These are phyloP conservation scores for Galeruca laticollis DNA, from an alignment of 2,888 invertebrate species.

Conservation along the genomic window DNA sequence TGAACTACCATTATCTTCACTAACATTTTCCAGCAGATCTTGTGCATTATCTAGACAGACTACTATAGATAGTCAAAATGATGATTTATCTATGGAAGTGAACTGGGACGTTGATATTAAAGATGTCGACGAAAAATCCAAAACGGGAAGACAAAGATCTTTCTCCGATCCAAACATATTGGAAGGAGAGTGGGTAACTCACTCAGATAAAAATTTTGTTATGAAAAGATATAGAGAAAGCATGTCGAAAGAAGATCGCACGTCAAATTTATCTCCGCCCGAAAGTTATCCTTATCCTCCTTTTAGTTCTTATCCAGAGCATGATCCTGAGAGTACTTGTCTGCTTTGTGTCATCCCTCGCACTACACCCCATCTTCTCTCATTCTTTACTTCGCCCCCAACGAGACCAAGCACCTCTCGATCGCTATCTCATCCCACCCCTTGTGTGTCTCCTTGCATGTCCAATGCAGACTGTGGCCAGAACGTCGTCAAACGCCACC, in stretches of 20 bases:
- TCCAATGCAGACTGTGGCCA: slow-evolving; percentile 62
- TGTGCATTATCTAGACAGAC: slow-evolving; percentile 51
- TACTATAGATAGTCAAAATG: slow-evolving; percentile 55
- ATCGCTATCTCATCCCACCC: slow-evolving; percentile 60
- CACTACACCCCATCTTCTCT: slow-evolving; percentile 59
- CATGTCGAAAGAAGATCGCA: slow-evolving; percentile 42
- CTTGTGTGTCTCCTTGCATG: slow-evolving; percentile 59
- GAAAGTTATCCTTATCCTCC: slow-evolving; percentile 53
- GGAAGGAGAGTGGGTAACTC: slow-evolving; percentile 54
- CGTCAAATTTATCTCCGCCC: slow-evolving; percentile 54
- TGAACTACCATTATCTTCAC: slow-evolving; percentile 61
- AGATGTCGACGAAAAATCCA: slow-evolving; percentile 46
- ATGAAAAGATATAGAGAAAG: slow-evolving; percentile 56
- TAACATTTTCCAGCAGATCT: slow-evolving; percentile 54
- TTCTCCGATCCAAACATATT: slow-evolving; percentile 65
- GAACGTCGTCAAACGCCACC: slow-evolving; percentile 78
- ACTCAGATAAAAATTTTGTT: slow-evolving; percentile 53
- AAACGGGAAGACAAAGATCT: slow-evolving; percentile 56
- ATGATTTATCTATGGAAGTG: slow-evolving; percentile 58
- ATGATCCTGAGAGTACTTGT: slow-evolving; percentile 50
- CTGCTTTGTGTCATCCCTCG: slow-evolving; percentile 56
- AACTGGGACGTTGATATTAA: slow-evolving; percentile 59
- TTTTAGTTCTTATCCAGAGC: slow-evolving; percentile 60
- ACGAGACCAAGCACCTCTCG: slow-evolving; percentile 51
- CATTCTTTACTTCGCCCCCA: slow-evolving; percentile 58